phyloP scores from a whole-genome alignment of 2,888 invertebrate species.

The Pammene fasciana region DNA sequence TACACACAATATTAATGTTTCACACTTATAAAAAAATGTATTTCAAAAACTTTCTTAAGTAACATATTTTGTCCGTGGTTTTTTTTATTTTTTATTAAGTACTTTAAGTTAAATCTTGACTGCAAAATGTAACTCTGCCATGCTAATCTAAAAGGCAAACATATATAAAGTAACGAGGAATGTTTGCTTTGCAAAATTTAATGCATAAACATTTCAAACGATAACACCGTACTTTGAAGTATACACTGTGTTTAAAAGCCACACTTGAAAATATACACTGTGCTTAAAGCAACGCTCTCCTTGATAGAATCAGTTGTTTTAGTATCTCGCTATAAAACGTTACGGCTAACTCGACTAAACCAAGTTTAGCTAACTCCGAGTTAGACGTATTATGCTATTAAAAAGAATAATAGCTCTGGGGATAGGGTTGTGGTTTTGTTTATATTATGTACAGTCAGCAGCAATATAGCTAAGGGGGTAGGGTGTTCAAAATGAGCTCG shows the following conservation, averaged over 20 bases:
- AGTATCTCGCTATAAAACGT: conserved; percentile 23
- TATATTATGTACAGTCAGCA: conserved; percentile 19
- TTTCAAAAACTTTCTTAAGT: too few relatives aligned
- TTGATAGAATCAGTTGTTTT: conserved; percentile 13
- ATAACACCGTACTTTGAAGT: conserved; percentile 5
- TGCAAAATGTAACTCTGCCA: too few relatives aligned
- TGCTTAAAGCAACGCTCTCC: conserved; percentile 7
- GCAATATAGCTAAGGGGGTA: too few relatives aligned
- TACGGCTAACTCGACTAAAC: conserved; percentile 31
- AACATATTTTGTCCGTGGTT: too few relatives aligned
- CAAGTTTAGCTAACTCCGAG: conserved; percentile 39
- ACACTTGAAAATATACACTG: conserved; percentile 4
- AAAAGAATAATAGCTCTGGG: conserved; percentile 40
- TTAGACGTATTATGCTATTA: conserved; percentile 42
- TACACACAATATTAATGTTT: too few relatives aligned
- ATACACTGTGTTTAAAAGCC: not conserved
- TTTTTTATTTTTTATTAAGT: too few relatives aligned
- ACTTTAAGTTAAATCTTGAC: too few relatives aligned
- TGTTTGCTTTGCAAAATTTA: not conserved
- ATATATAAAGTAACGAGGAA: not conserved
- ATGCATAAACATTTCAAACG: not conserved
- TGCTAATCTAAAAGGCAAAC: too few relatives aligned
- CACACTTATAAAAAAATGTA: too few relatives aligned
- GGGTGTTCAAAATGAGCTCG: too few relatives aligned
- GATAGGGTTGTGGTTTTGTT: conserved; percentile 33